Evolutionary conservation across 2,888 invertebrate species (phyloP), one percentile per base, ranked within the genome.

Genomic region (Pristionchus arcanus): DNA sequence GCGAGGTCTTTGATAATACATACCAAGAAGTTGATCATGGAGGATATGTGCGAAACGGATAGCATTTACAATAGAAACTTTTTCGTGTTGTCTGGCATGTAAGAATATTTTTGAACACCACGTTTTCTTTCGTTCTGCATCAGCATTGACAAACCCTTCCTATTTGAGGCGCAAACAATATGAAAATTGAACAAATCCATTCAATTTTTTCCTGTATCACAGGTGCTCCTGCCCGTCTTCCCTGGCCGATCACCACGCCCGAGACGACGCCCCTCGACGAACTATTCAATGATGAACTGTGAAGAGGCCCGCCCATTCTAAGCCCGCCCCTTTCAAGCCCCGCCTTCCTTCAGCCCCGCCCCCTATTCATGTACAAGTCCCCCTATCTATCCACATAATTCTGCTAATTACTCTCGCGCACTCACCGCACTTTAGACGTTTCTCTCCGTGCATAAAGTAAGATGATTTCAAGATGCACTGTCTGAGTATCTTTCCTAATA

Each of bases 371-470:
- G 42, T 49, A 49, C 13, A 49, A 49, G 42, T 13, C 25, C n/a
- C 63, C 63, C 4, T n/a, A n/a, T 63, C 25, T 63, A 63, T 63
- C 25, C n/a, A 63, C n/a, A 63, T 42, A 74, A 74, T 71, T 71
- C 31, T 71, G 31, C n/a, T 71, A 71, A 71, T 71, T 71, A 71
- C n/a, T 71, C 71, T 71, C 71, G 28, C 71, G 28, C 71, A 71
- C 71, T 71, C 42, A 42, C 77, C 42, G 77, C 77, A 77, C 77
- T 25, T 42, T 81, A 81, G 81, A 81, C 81, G 28, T 81, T 81
- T 81, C 81, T 42, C 49, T 81, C 81, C 49, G 81, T 49, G 81
- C 81, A 81, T 81, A 81, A 81, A 81, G 81, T 49, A 49, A 81
- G 81, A 81, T 81, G 49, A 81, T 81, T 81, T 81, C 81, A 81